These are phyloP conservation scores for Choreutis nemorana DNA, from an alignment of 2,888 invertebrate species.

Conservation along the genomic window DNA sequence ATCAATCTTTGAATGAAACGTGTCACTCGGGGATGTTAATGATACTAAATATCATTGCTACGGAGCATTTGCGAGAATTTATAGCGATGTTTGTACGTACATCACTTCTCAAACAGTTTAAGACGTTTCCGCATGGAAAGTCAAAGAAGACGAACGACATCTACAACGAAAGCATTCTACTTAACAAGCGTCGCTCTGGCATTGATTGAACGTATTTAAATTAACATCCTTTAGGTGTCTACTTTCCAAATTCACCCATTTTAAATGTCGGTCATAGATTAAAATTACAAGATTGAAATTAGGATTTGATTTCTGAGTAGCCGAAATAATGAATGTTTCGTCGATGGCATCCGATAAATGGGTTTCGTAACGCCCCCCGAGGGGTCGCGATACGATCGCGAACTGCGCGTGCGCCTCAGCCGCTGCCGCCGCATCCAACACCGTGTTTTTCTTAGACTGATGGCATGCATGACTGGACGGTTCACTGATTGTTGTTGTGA, in stretches of 20 bases:
- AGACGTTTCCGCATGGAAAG: not conserved
- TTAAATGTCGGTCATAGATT: no score
- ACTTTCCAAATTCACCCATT: conserved; percentile 14
- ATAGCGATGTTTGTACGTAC: conserved; percentile 12
- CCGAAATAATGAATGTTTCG: conserved; percentile 49
- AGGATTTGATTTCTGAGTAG: conserved; percentile 46
- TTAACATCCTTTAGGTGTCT: conserved; percentile 17
- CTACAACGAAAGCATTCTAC: not conserved
- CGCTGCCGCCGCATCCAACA: conserved; percentile 21
- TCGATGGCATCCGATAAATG: conserved; percentile 56
- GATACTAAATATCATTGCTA: conserved; percentile 15
- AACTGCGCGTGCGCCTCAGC: conserved; percentile 42
- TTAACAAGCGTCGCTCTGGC: no score
- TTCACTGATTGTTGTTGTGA: conserved; percentile 25
- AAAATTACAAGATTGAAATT: conserved; percentile 20
- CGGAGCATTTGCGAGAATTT: conserved; percentile 15
- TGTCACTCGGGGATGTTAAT: conserved; percentile 15
- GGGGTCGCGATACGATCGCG: conserved; percentile 41
- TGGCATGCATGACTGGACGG: no score
- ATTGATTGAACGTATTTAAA: no score
- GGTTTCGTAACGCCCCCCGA: conserved; percentile 60
- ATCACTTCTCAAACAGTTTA: conserved; percentile 10
- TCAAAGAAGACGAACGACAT: not conserved
- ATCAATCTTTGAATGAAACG: conserved; percentile 16
- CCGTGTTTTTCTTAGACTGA: conserved; percentile 12